Evolutionary conservation across 2,888 invertebrate species (phyloP), one percentile per base, ranked within the genome.

Genomic region (Hypselothyrea guttata): DNA sequence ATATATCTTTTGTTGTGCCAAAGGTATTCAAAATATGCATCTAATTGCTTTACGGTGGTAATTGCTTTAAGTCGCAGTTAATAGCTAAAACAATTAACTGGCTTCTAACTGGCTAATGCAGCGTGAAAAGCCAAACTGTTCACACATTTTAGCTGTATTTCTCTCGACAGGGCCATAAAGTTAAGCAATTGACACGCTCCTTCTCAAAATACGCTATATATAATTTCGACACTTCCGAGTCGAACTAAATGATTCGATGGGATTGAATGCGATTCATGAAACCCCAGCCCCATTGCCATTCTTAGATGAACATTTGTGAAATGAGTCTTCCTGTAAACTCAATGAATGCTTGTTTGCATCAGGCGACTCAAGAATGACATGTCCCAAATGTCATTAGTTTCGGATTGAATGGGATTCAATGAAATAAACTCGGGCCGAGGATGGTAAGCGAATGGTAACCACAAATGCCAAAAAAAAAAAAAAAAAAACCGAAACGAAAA

Each of bases 361-460:
- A 42, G 28, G 33, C 27, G 44, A 41, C 61, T 65, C 59, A 57
- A 65, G 52, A 22, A 22, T 34, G 47, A 51, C 45, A 52, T 45
- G 59, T 68, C 48, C 59, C 61, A 28, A 69, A 60, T 67, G 73
- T 70, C 64, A 70, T 70, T 58, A 40, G 48, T 55, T 61, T 52
- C n/a, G 46, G 37, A 52, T 62, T 66, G 54, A 47, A 47, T 64
- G 46, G 41, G 31, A 41, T 51, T 51, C 37, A 49, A 54, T 62
- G 56, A 41, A 53, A 72, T 38, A 22, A 5, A 22, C 22, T 22
- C 22, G 22, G 22, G 3, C 22, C 2, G 22, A 22, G 22, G 22
- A 22, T 22, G 22, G 22, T 56, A 75, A 71, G 58, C 56, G 63
- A 76, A 35, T n/a, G n/a, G n/a, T n/a, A n/a, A 73, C 73, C 76